phyloP scores from a whole-genome alignment of 2,113 vertebrate genomes.

The Gallinago paraguaiae region DNA sequence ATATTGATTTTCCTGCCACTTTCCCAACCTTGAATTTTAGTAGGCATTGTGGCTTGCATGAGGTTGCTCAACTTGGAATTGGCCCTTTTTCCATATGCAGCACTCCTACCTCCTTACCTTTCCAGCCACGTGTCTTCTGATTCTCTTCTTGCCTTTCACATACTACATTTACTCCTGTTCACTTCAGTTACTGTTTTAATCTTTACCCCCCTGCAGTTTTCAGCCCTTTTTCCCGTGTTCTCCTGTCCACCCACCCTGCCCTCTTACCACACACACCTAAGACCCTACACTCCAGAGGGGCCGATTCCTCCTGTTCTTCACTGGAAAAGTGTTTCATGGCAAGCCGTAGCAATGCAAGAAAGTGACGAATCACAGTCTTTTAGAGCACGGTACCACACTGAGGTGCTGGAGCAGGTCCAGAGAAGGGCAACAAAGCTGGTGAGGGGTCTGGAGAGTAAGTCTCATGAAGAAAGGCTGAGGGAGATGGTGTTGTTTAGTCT shows the following conservation, averaged over 20 bases:
- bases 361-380: not conserved
- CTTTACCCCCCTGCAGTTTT: not conserved
- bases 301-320: not conserved
- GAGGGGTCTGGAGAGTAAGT: too few relatives aligned
- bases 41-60: not conserved
- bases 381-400: rapidly evolving
- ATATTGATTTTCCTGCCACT: not conserved
- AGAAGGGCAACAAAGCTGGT: too few relatives aligned
- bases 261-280: not conserved
- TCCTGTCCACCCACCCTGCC: not conserved
- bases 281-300: not conserved
- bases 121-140: not conserved
- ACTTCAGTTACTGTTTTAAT: not conserved
- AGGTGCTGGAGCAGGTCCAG: too few relatives aligned
- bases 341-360: not conserved
- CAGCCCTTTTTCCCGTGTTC: not conserved
- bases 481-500: too few relatives aligned
- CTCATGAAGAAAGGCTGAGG: too few relatives aligned
- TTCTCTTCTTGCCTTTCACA: not conserved
- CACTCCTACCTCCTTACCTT: not conserved
- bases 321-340: not conserved
- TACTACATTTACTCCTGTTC: not conserved
- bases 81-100: not conserved
- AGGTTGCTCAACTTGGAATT: not conserved
- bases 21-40: not conserved